Base-by-base conservation (phyloP, 2,888 invertebrate genomes). In the Apotomis betuletana region DNA sequence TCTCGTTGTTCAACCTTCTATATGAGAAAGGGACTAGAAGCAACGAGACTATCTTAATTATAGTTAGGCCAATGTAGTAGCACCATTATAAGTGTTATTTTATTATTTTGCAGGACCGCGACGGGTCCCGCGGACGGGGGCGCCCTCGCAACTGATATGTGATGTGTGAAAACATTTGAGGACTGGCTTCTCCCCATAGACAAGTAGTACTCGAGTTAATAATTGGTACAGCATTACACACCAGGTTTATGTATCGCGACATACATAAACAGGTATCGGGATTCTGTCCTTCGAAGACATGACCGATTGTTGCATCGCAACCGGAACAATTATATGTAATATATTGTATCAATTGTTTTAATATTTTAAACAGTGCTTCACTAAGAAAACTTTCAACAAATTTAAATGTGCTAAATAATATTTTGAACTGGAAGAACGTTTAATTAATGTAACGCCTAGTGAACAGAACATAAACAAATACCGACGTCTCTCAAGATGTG, bases 141-240 rank as follows among this genome's bases (percentile, higher is more conserved):
- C 91, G 93, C 77, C 87, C 87, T 77, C 91, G 93, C 78, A 92
- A 92, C 82, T 92, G 86, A 91, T 81, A 79, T 77, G 79, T 81
- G 81, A 76, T 83, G 79, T 83, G 87, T 81, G 87, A 87, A 84
- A 82, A 80, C 83, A 83, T 83, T 81, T 84, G 87, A 90, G 91
- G 91, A 89, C 90, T 90, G 87, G 90, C 92, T 93, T 92, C 93
- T 93, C 93, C 87, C 92, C 93, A 92, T 92, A 91, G 91, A 91
- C 89, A 85, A 90, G 90, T 91, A 90, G 91, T 89, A 89, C 87
- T 89, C 86, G 85, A 87, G 81, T 85, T 81, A 88, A 81, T 80
- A 83, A 90, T 92, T 92, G 92, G 92, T 91, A 90, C 87, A 86
- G 87, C 88, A 87, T 86, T 83, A 84, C 83, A 88, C 83, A 74